Evolutionary conservation across 2,888 invertebrate species (phyloP).

Genomic region (Ecliptopera silaceata): DNA sequence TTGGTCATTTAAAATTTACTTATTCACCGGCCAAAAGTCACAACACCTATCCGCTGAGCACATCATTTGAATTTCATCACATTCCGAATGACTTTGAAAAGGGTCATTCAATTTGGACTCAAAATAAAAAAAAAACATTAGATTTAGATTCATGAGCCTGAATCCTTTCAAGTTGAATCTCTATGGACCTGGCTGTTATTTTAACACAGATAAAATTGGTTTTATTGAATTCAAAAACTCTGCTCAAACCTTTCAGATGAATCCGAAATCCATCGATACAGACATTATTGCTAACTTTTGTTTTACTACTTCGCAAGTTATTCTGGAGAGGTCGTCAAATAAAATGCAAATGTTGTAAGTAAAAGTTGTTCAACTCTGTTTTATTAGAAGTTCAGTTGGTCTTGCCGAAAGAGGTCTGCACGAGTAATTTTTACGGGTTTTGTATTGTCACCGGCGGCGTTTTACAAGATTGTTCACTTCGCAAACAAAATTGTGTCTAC

Average conservation of each 20-base stretch:
- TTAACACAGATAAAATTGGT: conserved; percentile 45
- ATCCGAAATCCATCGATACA: conserved; percentile 42
- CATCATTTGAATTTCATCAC: conserved; percentile 35
- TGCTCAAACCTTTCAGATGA: conserved; percentile 44
- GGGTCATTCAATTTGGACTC: conserved; percentile 48
- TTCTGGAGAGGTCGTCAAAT: conserved; percentile 43
- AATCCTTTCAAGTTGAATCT: conserved; percentile 44
- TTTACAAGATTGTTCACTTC: conserved; percentile 9
- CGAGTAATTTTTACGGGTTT: conserved; percentile 43
- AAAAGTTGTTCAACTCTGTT: conserved; percentile 43
- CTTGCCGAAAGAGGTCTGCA: conserved; percentile 36
- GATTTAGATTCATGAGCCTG: conserved; percentile 57
- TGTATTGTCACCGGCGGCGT: conserved; percentile 50
- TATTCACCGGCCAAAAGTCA: conserved; percentile 7
- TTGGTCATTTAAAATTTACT: conserved; percentile 4
- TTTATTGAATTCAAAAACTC: conserved; percentile 33
- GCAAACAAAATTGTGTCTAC: neutral
- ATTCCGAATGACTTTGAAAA: conserved; percentile 53
- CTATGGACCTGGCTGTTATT: conserved; percentile 32
- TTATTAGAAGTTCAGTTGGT: conserved; percentile 40
- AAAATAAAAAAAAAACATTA: conserved; percentile 49
- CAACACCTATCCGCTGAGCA: conserved; percentile 13
- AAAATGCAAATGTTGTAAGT: conserved; percentile 55
- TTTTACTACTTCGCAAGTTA: conserved; percentile 41
- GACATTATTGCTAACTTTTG: conserved; percentile 42